These are phyloP conservation scores for Limnephilus rhombicus DNA, from an alignment of 2,888 invertebrate genomes.

Conservation along the genomic window DNA sequence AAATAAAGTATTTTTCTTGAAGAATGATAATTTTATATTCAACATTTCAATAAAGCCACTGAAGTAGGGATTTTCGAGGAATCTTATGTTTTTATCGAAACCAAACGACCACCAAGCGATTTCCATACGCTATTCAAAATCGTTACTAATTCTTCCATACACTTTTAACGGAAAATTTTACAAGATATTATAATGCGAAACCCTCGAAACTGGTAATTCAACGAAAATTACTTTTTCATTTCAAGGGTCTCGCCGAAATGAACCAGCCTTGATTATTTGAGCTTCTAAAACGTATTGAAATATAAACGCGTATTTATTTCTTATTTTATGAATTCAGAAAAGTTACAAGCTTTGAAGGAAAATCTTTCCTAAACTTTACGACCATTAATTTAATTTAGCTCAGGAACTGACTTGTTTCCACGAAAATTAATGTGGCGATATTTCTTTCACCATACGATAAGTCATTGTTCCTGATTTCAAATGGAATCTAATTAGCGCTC, in stretches of 20 bases:
- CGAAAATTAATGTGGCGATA: neutral
- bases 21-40: neutral
- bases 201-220: neutral
- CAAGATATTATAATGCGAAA: neutral
- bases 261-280: constrained; percentile 2
- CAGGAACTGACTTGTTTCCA: neutral
- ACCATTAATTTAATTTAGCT: neutral
- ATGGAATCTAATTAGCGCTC: too few species aligned
- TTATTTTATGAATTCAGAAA: neutral
- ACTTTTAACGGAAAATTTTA: neutral
- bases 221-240: neutral
- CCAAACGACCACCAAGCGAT: neutral
- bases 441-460: too few species aligned
- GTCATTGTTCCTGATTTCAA: too few species aligned
- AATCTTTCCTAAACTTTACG: neutral
- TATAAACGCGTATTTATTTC: neutral
- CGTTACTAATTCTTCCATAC: neutral
- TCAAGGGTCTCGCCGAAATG: neutral
- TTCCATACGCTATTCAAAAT: neutral
- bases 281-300: neutral
- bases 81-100: neutral
- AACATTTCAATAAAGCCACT: neutral
- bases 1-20: too few species aligned
- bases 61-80: neutral
- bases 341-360: neutral